Conservation (phyloP, 2,113 vertebrate species). For the Oreochromis spilurus region DNA sequence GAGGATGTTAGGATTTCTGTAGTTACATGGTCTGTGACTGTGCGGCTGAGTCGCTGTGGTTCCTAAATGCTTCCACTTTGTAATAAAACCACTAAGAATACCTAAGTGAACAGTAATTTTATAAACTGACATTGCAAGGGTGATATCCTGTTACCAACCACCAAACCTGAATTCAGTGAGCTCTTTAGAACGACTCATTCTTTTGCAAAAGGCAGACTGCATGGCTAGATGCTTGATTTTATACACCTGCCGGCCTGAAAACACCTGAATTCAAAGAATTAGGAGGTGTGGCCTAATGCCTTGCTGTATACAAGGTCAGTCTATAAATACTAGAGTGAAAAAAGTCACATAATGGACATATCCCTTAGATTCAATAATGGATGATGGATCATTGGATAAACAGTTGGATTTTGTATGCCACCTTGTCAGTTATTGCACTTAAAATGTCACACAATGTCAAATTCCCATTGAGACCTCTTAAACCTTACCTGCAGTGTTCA, state of each 20-base stretch:
- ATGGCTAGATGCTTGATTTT: neutral
- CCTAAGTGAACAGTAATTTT: neutral
- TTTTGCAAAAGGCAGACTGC: neutral
- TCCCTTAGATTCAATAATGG: neutral
- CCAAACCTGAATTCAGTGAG: neutral
- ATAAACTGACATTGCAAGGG: too few species aligned
- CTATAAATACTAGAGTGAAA: neutral
- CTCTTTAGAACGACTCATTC: neutral
- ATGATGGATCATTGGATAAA: neutral
- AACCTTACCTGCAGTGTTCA: neutral
- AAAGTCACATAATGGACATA: neutral
- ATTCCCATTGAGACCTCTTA: neutral
- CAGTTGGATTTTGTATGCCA: neutral
- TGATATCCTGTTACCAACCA: too few species aligned
- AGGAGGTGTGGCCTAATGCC: neutral
- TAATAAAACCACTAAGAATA: neutral
- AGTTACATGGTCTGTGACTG: neutral
- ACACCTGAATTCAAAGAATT: neutral
- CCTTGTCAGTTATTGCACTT: neutral
- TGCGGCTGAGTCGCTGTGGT: neutral
- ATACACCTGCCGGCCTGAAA: neutral
- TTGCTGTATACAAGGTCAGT: neutral
- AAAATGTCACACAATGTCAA: neutral
- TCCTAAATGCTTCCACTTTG: neutral
- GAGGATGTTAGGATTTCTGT: neutral